Evolutionary conservation across 35 echinoderm and acorn worm species (phyloP).

Genomic region (Nesometra sesokonis): DNA sequence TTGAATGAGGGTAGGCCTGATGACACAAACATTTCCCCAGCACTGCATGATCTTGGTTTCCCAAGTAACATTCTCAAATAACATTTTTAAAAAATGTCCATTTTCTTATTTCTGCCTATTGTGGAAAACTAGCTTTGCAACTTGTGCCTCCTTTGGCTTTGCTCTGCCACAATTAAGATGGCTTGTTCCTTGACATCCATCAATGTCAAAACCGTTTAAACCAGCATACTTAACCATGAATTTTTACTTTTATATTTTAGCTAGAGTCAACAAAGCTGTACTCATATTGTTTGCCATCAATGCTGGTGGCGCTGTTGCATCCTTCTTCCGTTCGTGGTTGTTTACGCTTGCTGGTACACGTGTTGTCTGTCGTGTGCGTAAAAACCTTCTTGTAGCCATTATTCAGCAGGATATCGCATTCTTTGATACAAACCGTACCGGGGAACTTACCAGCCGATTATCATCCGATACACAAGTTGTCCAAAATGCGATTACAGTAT

Average conservation of each 20-base stretch:
- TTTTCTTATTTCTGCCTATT: too few species aligned
- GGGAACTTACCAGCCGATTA: constrained; percentile 80
- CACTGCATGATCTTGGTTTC: too few species aligned
- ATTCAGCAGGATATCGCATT: constrained; percentile 90
- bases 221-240: too few species aligned
- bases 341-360: constrained; percentile 90
- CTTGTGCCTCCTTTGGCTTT: too few species aligned
- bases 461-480: constrained; percentile 94
- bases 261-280: constrained; percentile 37
- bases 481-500: constrained; percentile 93
- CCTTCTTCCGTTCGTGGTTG: constrained; percentile 71
- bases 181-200: too few species aligned
- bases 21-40: too few species aligned
- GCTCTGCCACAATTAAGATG: too few species aligned
- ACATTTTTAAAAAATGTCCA: too few species aligned
- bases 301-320: constrained; percentile 42
- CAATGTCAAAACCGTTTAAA: too few species aligned
- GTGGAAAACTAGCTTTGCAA: too few species aligned
- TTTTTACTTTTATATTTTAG: constrained; percentile 8
- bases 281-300: constrained; percentile 56
- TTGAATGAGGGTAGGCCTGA: too few species aligned
- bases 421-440: constrained; percentile 88
- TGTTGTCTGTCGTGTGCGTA: constrained; percentile 66
- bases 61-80: too few species aligned
- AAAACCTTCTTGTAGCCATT: constrained; percentile 59